Percentiles rank a stretch among this genome's conserved stretches.
These are phyloP conservation scores for Eristalinus aeneus DNA, from an alignment of 2,888 invertebrate species.

Conservation along the genomic window DNA sequence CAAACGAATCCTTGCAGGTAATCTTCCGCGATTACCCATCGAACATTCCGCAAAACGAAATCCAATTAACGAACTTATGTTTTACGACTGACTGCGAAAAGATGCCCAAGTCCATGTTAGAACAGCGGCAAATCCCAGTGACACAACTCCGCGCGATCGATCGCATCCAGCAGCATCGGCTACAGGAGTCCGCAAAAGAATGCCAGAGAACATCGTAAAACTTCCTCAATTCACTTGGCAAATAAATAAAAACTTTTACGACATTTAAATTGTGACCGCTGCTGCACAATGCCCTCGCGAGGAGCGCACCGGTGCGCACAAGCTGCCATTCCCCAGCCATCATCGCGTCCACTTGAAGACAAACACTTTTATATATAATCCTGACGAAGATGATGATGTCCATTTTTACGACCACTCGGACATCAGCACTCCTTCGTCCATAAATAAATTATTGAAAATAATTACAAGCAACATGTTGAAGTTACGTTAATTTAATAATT, in stretches of 20 bases:
- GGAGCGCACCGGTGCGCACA: neutral
- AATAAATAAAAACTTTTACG: constrained; percentile 68
- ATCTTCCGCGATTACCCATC: neutral
- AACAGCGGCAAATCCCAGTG: neutral
- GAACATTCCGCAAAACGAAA: neutral
- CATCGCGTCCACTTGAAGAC: constrained; percentile 11
- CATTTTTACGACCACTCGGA: constrained; percentile 58
- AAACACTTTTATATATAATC: constrained; percentile 57
- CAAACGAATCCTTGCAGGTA: no score
- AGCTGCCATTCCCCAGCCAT: neutral
- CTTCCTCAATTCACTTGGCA: constrained; percentile 68
- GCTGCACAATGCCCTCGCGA: constrained; percentile 45
- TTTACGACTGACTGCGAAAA: no score
- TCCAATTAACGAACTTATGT: no score
- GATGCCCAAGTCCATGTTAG: neutral
- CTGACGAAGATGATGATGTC: constrained; percentile 69
- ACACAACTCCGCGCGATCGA: neutral
- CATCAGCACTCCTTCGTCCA: constrained; percentile 37
- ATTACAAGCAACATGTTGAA: constrained; percentile 43
- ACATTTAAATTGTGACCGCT: constrained; percentile 64
- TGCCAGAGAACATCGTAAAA: constrained; percentile 54
- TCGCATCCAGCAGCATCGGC: neutral
- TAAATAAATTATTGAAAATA: constrained; percentile 66
- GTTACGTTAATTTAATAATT: constrained; percentile 65
- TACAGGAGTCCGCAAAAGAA: neutral